phyloP scores from a whole-genome alignment of 2,797 vertebrate species.

The Schizopygopsis malacanthus region DNA sequence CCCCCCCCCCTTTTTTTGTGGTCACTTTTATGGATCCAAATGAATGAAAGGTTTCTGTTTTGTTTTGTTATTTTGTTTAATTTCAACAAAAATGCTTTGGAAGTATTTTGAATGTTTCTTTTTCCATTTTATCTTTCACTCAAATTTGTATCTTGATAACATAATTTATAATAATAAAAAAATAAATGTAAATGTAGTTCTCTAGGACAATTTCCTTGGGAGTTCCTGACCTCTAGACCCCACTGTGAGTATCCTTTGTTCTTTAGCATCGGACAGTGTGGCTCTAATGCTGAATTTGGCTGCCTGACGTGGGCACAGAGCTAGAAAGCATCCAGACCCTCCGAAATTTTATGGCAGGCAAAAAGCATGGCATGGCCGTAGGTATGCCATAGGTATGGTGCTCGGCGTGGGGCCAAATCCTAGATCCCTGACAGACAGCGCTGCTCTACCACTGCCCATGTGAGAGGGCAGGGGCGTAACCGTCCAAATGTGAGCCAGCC shows the following conservation, averaged over 20 bases:
- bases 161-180: too few species aligned
- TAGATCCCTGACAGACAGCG: slow-evolving; percentile 29
- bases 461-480: too few species aligned
- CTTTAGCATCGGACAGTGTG: slow-evolving; percentile 23
- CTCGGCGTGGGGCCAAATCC: slow-evolving; percentile 30
- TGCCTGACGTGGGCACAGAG: slow-evolving; percentile 57
- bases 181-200: neutral
- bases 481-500: too few species aligned
- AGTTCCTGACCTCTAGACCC: neutral
- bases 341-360: slow-evolving; percentile 56
- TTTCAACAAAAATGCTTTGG: too few species aligned
- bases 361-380: slow-evolving; percentile 55
- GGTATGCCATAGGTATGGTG: slow-evolving; percentile 30
- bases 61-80: too few species aligned
- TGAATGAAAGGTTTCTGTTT: too few species aligned
- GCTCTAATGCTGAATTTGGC: slow-evolving; percentile 60
- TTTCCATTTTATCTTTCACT: neutral
- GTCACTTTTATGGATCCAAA: too few species aligned
- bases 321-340: slow-evolving; percentile 57
- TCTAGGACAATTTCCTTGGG: neutral
- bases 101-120: too few species aligned
- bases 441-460: neutral
- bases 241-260: neutral
- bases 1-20: too few species aligned
- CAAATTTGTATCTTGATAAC: neutral